A percentile compares a stretch with the other conserved stretches of the same genome.
Conservation (phyloP, 2,113 vertebrate species). For the Percopsis transmontana region DNA sequence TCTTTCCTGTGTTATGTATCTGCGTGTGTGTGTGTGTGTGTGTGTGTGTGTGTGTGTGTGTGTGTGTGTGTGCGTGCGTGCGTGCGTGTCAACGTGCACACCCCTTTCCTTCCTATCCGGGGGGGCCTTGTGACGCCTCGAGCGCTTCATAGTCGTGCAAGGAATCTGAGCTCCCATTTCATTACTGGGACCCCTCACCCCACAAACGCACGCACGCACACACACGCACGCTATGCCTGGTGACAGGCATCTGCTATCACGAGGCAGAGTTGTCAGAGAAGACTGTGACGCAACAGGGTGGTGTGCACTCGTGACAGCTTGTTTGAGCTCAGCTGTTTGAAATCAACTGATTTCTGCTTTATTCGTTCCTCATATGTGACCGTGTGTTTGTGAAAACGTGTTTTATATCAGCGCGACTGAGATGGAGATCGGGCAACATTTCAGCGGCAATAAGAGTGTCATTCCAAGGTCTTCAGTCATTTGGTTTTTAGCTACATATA, state of each 20-base stretch:
- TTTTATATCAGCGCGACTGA: no score
- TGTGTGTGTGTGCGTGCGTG: conserved; percentile 15
- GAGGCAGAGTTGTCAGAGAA: not conserved
- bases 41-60: conserved; percentile 16
- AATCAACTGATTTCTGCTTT: not conserved
- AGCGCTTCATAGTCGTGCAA: conserved; percentile 20
- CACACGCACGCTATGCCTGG: not conserved
- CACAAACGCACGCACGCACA: conserved; percentile 6
- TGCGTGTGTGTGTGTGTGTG: conserved; percentile 16
- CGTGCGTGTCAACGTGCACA: conserved; percentile 39
- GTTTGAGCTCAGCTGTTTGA: not conserved
- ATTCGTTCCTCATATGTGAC: no score
- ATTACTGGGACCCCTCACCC: conserved; percentile 18
- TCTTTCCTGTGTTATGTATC: no score
- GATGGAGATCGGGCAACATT: no score
- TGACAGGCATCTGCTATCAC: not conserved
- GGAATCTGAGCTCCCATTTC: conserved; percentile 48
- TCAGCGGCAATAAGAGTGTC: no score
- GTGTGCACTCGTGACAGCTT: not conserved
- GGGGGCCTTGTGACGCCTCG: conserved; percentile 39
- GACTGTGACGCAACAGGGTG: not conserved
- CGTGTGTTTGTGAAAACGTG: no score
- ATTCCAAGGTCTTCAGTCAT: no score
- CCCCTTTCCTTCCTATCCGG: conserved; percentile 56
- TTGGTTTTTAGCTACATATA: no score